phyloP scores from a whole-genome alignment of 2,888 invertebrate genomes.

The Phlogophora meticulosa region DNA sequence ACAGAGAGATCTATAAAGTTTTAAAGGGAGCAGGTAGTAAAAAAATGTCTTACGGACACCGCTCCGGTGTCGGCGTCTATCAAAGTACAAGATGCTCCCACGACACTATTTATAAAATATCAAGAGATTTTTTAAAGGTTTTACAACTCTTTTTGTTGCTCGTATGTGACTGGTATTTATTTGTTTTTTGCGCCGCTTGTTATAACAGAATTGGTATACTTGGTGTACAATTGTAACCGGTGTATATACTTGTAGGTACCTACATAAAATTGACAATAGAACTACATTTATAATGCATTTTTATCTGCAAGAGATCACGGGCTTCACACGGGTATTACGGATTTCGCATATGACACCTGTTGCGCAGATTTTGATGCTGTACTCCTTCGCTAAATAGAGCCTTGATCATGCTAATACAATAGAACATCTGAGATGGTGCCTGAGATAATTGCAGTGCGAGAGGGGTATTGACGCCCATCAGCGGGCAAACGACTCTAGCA shows the following conservation, averaged over 20 bases:
- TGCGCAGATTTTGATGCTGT: slow-evolving; percentile 9
- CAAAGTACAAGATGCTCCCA: slow-evolving; percentile 86
- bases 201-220: slow-evolving; percentile 54
- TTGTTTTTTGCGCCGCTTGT: slow-evolving; percentile 64
- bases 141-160: slow-evolving; percentile 77
- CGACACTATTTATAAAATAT: slow-evolving; percentile 86
- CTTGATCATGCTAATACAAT: no score
- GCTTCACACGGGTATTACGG: slow-evolving; percentile 25
- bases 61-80: slow-evolving; percentile 81
- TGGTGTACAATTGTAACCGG: slow-evolving; percentile 39
- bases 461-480: no score
- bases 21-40: slow-evolving; percentile 83
- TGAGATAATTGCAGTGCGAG: no score
- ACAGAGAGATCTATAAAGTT: slow-evolving; percentile 80
- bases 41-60: slow-evolving; percentile 82
- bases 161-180: slow-evolving; percentile 72
- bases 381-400: neutral
- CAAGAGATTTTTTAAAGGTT: slow-evolving; percentile 80
- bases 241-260: slow-evolving; percentile 18
- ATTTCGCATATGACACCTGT: slow-evolving; percentile 39
- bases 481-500: no score
- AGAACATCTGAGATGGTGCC: no score
- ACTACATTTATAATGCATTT: slow-evolving; percentile 27
- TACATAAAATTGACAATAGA: slow-evolving; percentile 47
- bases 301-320: slow-evolving; percentile 33